These are phyloP conservation scores for Strix occidentalis DNA, from an alignment of 2,797 vertebrate genomes.

Conservation along the genomic window DNA sequence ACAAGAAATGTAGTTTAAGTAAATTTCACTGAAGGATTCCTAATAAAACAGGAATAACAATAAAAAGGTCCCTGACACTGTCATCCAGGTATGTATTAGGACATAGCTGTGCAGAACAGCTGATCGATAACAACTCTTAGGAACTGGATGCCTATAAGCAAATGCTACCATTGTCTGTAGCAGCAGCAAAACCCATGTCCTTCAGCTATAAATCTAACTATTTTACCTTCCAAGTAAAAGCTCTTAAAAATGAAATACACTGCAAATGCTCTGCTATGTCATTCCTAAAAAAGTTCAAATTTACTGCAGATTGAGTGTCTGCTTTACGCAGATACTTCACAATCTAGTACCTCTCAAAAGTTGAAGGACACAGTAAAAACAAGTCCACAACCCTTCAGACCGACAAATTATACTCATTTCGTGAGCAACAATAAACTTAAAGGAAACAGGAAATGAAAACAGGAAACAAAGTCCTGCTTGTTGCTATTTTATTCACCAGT, in stretches of 20 bases:
- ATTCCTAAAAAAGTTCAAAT: not conserved
- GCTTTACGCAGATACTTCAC: not conserved
- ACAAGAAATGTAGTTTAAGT: not conserved
- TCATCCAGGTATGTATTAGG: not conserved
- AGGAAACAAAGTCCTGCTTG: not conserved
- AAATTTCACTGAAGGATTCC: not conserved
- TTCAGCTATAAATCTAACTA: not conserved
- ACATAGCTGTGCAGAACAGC: not conserved
- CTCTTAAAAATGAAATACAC: not conserved
- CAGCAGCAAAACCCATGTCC: not conserved
- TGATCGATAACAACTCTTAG: not conserved
- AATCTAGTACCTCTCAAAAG: not conserved
- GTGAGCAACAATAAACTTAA: not conserved
- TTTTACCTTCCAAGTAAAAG: not conserved
- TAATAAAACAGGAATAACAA: not conserved
- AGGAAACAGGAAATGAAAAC: not conserved
- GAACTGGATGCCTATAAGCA: not conserved
- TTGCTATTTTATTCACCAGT: not conserved
- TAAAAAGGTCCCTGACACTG: not conserved
- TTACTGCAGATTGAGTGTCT: not conserved
- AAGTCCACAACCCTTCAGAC: not conserved
- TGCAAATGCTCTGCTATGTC: not conserved
- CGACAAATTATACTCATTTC: not conserved
- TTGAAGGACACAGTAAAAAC: not conserved
- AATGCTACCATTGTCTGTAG: not conserved